Evolutionary conservation across 2,888 invertebrate species (phyloP), one percentile per base, ranked within the genome.

Genomic region (Drosophila buzzatii): DNA sequence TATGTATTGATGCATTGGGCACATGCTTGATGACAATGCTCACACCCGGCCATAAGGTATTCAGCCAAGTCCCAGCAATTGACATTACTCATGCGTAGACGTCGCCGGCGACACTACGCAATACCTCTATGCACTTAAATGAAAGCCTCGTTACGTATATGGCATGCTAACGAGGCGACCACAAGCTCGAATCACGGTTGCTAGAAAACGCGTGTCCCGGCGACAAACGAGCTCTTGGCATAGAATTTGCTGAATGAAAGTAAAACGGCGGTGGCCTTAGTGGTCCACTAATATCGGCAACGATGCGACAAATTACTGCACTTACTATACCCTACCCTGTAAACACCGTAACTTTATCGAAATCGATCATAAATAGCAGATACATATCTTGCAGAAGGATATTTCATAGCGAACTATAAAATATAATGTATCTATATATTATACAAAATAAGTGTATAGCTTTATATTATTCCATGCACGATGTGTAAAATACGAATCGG

Each of bases 11-110:
- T 16, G 9, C 7, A 52, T 37, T 33, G 14, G 10, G 16, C 23
- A 39, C 45, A 33, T 58, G 58, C 18, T 56, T 64, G 62, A 76
- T 63, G 68, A 60, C 60, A 69, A 62, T 69, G 65, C 70, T 59
- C 69, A 58, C 61, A 62, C 55, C 52, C 57, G 20, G 64, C 49
- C 57, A 61, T 51, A 52, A 55, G 51, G 61, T 44, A 59, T 72
- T 49, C 64, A 61, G 65, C 44, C 66, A 10, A 35, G 27, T 55
- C 53, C 45, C n/a, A 39, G 76, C 47, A 53, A 53, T 85, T 85
- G 70, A 72, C 88, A 85, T 85, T 87, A 73, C 79, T 76, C 85
- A 76, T 87, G 88, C 85, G 83, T 87, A 76, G 66, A 57, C 68
- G 42, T 58, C 63, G 63, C 45, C 65, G 66, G 53, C 74, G 64